A percentile compares a stretch with the other conserved stretches of the same genome.
phyloP scores from a whole-genome alignment of 2,888 invertebrate species.

The Agonopterix subpropinquella region DNA sequence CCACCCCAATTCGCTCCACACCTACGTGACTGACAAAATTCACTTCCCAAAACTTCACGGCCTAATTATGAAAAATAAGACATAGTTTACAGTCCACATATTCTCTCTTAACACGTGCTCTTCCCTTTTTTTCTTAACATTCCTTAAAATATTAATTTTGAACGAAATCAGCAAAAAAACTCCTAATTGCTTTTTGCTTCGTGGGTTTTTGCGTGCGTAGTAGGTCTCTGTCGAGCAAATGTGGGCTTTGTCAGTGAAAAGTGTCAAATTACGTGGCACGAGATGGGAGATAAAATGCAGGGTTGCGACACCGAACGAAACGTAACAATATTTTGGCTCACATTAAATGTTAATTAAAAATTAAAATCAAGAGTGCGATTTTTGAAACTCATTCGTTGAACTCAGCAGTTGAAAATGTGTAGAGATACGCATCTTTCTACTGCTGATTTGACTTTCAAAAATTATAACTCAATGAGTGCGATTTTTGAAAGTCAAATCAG shows the following conservation, averaged over 20 bases:
- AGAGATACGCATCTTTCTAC: no score
- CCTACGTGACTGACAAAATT: conserved; percentile 17
- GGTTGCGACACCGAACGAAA: conserved; percentile 28
- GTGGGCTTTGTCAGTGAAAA: conserved; percentile 72
- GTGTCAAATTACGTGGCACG: conserved; percentile 74
- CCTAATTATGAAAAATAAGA: conserved; percentile 74
- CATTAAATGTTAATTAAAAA: conserved; percentile 4
- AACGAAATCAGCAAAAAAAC: conserved; percentile 56
- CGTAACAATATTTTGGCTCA: no score
- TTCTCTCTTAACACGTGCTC: conserved; percentile 67
- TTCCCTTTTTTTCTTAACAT: conserved; percentile 33
- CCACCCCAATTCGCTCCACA: conserved; percentile 45
- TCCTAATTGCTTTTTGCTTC: conserved; percentile 68
- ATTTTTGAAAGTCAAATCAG: no score
- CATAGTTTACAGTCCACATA: conserved; percentile 59
- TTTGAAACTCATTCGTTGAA: no score
- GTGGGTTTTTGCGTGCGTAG: conserved; percentile 59
- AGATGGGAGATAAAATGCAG: conserved; percentile 60
- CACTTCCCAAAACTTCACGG: conserved; percentile 51
- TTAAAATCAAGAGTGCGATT: no score
- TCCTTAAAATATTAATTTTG: conserved; percentile 68
- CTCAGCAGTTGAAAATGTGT: no score
- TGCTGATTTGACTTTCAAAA: no score
- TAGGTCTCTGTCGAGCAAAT: conserved; percentile 57
- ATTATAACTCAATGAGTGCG: no score